Conservation (phyloP, 2,888 invertebrate species). For the Drosophila pegasa region DNA sequence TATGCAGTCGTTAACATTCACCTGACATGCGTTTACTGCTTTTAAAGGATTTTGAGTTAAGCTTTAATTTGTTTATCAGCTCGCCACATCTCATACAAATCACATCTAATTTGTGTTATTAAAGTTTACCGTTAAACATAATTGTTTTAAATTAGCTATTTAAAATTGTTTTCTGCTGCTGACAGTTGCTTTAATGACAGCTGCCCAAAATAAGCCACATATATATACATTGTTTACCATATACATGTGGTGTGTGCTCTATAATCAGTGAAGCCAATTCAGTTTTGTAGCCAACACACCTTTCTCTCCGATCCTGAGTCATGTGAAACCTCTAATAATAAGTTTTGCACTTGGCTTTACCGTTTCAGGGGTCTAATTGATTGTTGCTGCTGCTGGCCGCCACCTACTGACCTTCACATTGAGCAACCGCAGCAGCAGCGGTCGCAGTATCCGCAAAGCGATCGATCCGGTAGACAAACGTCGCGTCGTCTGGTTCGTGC, state of each 20-base stretch:
- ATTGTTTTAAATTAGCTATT: slow-evolving; percentile 16
- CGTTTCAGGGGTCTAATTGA: slow-evolving; percentile 79
- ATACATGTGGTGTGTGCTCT: slow-evolving; percentile 15
- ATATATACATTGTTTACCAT: not conserved
- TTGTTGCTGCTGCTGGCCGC: slow-evolving; percentile 74
- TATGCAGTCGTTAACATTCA: not conserved
- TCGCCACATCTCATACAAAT: not conserved
- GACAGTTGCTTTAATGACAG: slow-evolving; percentile 22
- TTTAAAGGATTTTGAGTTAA: not conserved
- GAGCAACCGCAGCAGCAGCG: slow-evolving; percentile 50
- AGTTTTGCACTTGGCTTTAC: slow-evolving; percentile 69
- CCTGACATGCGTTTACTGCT: no score
- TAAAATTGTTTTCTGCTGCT: slow-evolving; percentile 22
- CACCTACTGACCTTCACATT: slow-evolving; percentile 81
- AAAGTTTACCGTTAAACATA: slow-evolving; percentile 18
- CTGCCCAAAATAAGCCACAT: slow-evolving; percentile 26
- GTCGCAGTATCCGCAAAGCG: slow-evolving; percentile 71
- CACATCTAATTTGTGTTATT: slow-evolving; percentile 9
- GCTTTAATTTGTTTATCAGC: not conserved
- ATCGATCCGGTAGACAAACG: slow-evolving; percentile 74
- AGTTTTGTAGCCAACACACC: slow-evolving; percentile 33
- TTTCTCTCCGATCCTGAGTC: slow-evolving; percentile 60
- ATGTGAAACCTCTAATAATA: slow-evolving; percentile 50
- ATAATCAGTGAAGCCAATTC: slow-evolving; percentile 36
- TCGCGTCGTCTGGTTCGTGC: slow-evolving; percentile 73